Conservation (phyloP, 2,797 vertebrate species). For the Neomorphus geoffroyi region DNA sequence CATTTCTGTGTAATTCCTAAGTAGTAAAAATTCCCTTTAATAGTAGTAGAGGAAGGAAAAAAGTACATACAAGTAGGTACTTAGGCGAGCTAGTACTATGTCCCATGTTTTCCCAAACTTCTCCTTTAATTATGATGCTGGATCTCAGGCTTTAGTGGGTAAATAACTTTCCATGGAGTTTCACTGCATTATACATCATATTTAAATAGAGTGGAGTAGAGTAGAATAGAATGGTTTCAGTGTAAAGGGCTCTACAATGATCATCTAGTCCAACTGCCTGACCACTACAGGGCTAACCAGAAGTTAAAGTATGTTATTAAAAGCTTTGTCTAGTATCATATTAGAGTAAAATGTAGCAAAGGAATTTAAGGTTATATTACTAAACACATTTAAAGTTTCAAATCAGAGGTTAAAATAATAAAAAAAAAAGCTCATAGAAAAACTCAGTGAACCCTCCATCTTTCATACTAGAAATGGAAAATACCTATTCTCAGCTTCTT, state of each 20-base stretch:
- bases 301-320: background rate
- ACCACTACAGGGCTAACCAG: rapidly evolving
- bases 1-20: background rate
- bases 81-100: background rate
- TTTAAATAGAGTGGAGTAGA: background rate
- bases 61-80: background rate
- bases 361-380: background rate
- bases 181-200: background rate
- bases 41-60: background rate
- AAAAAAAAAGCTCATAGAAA: background rate
- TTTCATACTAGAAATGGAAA: background rate
- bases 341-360: background rate
- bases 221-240: no score
- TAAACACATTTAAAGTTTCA: background rate
- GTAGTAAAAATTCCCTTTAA: background rate
- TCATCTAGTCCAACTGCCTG: background rate
- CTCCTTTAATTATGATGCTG: background rate
- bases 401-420: background rate
- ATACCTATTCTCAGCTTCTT: background rate
- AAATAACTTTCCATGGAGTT: background rate
- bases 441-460: rapidly evolving
- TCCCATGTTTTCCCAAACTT: background rate
- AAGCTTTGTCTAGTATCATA: background rate
- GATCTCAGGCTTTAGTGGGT: background rate
- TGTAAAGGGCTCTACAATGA: background rate